Percentiles rank a stretch among this genome's conserved stretches.
Evolutionary conservation across 2,888 invertebrate genomes (phyloP).

Genomic region (Pseudolycoriella hygida): DNA sequence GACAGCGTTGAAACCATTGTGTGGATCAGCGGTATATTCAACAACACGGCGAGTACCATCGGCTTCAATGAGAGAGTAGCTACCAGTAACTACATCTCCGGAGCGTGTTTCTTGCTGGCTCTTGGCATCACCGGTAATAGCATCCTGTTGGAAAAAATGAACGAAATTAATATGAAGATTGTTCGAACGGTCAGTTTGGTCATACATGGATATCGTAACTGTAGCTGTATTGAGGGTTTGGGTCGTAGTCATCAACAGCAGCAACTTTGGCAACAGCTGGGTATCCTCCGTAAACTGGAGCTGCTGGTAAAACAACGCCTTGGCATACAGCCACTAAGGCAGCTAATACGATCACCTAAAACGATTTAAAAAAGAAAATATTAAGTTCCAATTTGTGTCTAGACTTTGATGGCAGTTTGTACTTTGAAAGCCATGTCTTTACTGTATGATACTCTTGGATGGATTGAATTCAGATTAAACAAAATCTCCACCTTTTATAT

Average conservation of each 20-base stretch:
- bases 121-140: conserved; percentile 36
- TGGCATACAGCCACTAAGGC: conserved; percentile 5
- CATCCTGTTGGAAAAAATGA: conserved; percentile 20
- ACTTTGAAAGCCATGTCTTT: conserved; percentile 26
- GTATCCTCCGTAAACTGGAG: conserved; percentile 4
- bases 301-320: conserved; percentile 3
- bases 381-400: neutral
- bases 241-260: conserved; percentile 25
- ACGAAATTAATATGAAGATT: no score
- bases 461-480: conserved; percentile 17
- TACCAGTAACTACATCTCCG: conserved; percentile 36
- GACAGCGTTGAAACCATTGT: conserved; percentile 39
- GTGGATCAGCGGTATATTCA: conserved; percentile 38
- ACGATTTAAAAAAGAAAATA: neutral
- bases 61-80: conserved; percentile 35
- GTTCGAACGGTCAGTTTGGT: no score
- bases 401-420: conserved; percentile 9
- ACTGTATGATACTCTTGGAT: conserved; percentile 24
- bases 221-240: conserved; percentile 28
- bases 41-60: conserved; percentile 37
- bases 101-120: conserved; percentile 34
- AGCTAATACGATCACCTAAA: conserved; percentile 5
- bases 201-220: conserved; percentile 35
- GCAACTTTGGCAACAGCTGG: conserved; percentile 10
- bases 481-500: conserved; percentile 10